A percentile compares a stretch with the other conserved stretches of the same genome.
phyloP scores from a whole-genome alignment of 1,140 invertebrate species.

The Berghia stephanieae region DNA sequence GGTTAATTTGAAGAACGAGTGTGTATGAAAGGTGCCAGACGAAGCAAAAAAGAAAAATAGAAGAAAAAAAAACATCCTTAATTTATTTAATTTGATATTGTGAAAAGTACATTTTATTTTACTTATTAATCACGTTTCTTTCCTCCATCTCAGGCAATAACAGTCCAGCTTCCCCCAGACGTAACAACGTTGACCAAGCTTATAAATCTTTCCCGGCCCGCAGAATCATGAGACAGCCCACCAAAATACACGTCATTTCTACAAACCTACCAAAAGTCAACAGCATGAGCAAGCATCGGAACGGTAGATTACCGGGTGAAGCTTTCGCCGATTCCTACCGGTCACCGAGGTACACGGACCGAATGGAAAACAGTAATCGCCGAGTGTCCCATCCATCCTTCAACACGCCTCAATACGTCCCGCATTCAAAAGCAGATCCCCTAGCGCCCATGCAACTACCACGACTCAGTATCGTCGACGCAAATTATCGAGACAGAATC shows the following conservation, averaged over 20 bases:
- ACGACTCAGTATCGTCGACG: neutral
- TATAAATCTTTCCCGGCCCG: slow-evolving; percentile 47
- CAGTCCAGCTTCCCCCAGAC: neutral
- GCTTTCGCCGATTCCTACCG: neutral
- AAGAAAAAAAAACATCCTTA: too few species aligned
- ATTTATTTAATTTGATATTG: too few species aligned
- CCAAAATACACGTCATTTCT: neutral
- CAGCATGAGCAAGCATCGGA: neutral
- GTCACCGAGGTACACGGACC: neutral
- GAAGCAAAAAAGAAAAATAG: too few species aligned
- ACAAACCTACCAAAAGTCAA: neutral
- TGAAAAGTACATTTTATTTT: too few species aligned
- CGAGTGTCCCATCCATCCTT: neutral
- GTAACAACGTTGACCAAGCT: slow-evolving; percentile 27
- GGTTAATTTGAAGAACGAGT: too few species aligned
- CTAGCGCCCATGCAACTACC: neutral
- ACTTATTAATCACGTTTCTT: too few species aligned
- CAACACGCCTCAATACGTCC: too few species aligned
- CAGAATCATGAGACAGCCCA: slow-evolving; percentile 40
- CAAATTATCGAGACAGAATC: neutral
- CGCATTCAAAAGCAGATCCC: neutral
- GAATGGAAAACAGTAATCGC: neutral
- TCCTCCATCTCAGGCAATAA: too few species aligned
- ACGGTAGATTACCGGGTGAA: neutral
- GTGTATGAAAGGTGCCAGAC: too few species aligned